Conservation (phyloP, 2,888 invertebrate species). For the Xanthorhoe spadicearia region DNA sequence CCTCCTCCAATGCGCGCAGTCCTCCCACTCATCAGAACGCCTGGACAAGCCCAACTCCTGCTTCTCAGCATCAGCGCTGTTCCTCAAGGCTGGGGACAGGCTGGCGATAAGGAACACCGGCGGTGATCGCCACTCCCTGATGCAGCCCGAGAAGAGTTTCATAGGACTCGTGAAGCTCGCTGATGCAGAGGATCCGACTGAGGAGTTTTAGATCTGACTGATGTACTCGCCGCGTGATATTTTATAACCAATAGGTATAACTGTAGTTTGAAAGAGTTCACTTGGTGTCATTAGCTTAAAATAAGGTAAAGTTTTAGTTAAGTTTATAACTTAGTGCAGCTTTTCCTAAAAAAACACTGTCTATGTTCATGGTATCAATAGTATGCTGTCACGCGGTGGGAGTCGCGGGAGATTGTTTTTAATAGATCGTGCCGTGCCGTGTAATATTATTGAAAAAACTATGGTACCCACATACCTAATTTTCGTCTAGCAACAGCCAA, state of each 20-base stretch:
- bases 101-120: conserved; percentile 89
- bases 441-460: background rate
- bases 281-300: too few relatives aligned
- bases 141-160: conserved; percentile 91
- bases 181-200: conserved; percentile 76
- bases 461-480: background rate
- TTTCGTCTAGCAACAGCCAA: background rate
- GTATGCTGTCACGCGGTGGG: background rate
- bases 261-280: too few relatives aligned
- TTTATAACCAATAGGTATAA: background rate
- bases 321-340: too few relatives aligned
- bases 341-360: too few relatives aligned
- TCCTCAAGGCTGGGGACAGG: conserved; percentile 86
- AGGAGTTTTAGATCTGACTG: conserved; percentile 59
- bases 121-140: conserved; percentile 87
- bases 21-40: conserved; percentile 82
- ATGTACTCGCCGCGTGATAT: background rate
- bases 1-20: conserved; percentile 90
- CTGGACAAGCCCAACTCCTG: conserved; percentile 89
- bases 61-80: conserved; percentile 88
- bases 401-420: background rate
- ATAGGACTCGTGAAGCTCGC: conserved; percentile 92
- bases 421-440: background rate
- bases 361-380: too few relatives aligned
- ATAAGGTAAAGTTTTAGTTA: too few relatives aligned